Evolutionary conservation across 2,888 invertebrate species (phyloP).

Genomic region (Microctonus hyperodae): DNA sequence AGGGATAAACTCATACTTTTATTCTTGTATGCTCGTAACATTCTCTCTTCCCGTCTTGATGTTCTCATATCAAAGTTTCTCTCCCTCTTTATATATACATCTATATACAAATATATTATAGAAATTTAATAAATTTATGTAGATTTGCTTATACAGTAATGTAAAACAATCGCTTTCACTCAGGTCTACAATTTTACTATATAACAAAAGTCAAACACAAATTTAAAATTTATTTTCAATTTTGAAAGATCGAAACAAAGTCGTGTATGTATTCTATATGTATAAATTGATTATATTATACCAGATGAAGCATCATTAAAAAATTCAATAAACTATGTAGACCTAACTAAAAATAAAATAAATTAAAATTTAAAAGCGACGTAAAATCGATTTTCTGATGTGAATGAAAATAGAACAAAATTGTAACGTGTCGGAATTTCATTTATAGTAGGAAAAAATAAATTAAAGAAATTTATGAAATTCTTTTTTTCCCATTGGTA

Average conservation of each 20-base stretch:
- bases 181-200: too few species aligned
- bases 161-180: neutral
- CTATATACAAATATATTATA: too few species aligned
- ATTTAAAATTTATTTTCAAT: too few species aligned
- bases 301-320: neutral
- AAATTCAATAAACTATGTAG: neutral
- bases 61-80: neutral
- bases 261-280: too few species aligned
- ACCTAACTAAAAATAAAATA: neutral
- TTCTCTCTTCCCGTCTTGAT: neutral
- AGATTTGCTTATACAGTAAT: too few species aligned
- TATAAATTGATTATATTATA: too few species aligned
- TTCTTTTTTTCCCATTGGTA: neutral
- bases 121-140: too few species aligned
- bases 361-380: neutral
- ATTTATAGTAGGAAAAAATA: neutral
- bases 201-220: too few species aligned
- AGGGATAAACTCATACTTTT: neutral
- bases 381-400: neutral
- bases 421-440: neutral
- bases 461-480: neutral
- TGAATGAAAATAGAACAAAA: neutral
- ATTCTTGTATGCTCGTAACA: constrained; percentile 12
- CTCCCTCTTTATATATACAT: neutral
- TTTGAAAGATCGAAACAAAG: too few species aligned